Evolutionary conservation across 1,140 invertebrate species (phyloP).

Genomic region (Acromyrmex echinatior): DNA sequence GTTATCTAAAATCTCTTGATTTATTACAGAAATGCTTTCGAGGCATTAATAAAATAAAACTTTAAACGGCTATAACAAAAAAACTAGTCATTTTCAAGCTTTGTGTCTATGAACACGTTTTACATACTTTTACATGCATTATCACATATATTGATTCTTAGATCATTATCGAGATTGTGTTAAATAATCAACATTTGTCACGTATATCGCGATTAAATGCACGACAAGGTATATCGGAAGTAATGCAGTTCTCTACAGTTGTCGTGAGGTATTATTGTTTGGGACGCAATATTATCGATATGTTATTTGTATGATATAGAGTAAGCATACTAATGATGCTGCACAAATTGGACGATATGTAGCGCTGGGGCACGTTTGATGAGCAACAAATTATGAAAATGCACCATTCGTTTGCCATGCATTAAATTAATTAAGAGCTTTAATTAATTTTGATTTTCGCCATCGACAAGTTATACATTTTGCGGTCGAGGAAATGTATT

Average conservation of each 20-base stretch:
- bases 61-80: too few species aligned
- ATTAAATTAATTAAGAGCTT: constrained; percentile 53
- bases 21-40: too few species aligned
- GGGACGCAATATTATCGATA: constrained; percentile 12
- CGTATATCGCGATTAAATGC: constrained; percentile 5
- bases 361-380: constrained; percentile 12
- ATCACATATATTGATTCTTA: neutral
- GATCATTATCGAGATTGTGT: constrained; percentile 6
- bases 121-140: neutral
- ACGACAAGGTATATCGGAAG: neutral
- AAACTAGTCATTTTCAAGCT: too few species aligned
- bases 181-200: constrained; percentile 35
- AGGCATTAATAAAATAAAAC: too few species aligned
- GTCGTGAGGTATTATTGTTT: constrained; percentile 12
- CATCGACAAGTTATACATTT: neutral
- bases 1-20: too few species aligned
- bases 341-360: constrained; percentile 29
- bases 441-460: constrained; percentile 52
- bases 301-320: neutral
- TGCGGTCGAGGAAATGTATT: neutral
- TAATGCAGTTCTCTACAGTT: constrained; percentile 16
- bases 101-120: too few species aligned
- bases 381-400: constrained; percentile 48
- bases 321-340: constrained; percentile 19
- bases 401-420: neutral